phyloP scores from a whole-genome alignment of 64 coral and sea anemone species.

The Trachythela sp. region DNA sequence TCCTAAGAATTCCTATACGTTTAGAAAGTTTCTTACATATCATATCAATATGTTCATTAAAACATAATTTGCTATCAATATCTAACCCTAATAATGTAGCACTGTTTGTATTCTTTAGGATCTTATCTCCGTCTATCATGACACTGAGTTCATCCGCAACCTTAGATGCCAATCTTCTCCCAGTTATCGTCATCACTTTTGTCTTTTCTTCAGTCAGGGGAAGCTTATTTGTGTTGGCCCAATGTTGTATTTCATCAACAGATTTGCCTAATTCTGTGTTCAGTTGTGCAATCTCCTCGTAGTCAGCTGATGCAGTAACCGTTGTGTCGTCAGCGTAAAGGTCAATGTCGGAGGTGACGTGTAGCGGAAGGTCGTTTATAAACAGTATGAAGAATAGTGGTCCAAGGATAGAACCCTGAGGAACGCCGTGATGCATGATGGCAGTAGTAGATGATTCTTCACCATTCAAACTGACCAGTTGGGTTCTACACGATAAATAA shows the following conservation, averaged over 20 bases:
- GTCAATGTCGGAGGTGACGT: slow-evolving; percentile 4
- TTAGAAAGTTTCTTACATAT: slow-evolving; percentile 42
- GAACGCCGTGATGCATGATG: slow-evolving; percentile 29
- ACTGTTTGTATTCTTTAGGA: slow-evolving; percentile 26
- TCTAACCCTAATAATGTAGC: slow-evolving; percentile 37
- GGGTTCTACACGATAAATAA: slow-evolving; percentile 3
- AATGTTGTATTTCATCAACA: slow-evolving; percentile 20
- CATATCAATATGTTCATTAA: slow-evolving; percentile 26
- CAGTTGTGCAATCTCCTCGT: background rate
- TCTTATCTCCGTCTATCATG: background rate
- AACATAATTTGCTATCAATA: slow-evolving; percentile 37
- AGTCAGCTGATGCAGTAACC: slow-evolving; percentile 21
- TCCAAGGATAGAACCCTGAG: slow-evolving; percentile 38
- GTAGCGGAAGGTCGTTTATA: slow-evolving; percentile 38
- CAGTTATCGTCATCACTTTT: slow-evolving; percentile 36
- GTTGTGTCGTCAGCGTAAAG: background rate
- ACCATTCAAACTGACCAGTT: slow-evolving; percentile 33
- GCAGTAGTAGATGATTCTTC: slow-evolving; percentile 18
- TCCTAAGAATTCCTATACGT: slow-evolving; percentile 31
- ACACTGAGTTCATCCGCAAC: slow-evolving; percentile 14
- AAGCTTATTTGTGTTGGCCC: slow-evolving; percentile 28
- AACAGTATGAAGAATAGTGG: slow-evolving; percentile 41
- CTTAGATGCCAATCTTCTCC: slow-evolving; percentile 16
- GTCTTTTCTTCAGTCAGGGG: slow-evolving; percentile 27
- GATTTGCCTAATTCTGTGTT: slow-evolving; percentile 15